Conservation (phyloP, 2,797 vertebrate genomes). For the Sebastes vulpes region DNA sequence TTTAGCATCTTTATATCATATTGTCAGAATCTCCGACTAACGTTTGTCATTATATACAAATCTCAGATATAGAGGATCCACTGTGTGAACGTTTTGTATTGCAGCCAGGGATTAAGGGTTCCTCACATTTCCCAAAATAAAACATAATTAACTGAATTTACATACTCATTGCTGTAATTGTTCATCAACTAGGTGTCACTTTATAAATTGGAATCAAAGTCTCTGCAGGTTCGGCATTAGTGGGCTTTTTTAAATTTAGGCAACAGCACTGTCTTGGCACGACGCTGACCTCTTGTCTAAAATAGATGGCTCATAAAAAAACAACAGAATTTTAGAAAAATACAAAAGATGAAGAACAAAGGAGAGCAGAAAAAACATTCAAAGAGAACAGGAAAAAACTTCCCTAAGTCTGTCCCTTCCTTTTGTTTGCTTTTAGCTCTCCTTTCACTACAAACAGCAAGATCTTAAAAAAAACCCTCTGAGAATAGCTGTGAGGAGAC, state of each 20-base stretch:
- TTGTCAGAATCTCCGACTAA: background rate
- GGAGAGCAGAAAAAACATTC: background rate
- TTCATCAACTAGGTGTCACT: background rate
- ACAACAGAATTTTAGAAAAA: background rate
- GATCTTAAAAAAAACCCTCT: background rate
- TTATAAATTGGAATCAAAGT: background rate
- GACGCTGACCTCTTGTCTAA: background rate
- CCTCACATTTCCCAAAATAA: conserved; percentile 3
- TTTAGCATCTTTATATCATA: background rate
- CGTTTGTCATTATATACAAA: background rate
- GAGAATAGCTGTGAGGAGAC: conserved; percentile 50
- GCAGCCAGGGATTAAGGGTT: background rate
- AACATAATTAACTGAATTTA: background rate
- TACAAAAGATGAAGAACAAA: background rate
- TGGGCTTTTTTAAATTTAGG: background rate
- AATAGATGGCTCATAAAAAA: background rate
- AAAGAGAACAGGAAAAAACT: conserved; percentile 8
- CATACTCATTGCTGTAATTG: background rate
- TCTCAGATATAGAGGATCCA: background rate
- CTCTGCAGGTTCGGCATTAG: background rate
- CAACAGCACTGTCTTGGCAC: background rate
- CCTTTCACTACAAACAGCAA: conserved; percentile 12
- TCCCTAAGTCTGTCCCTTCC: background rate
- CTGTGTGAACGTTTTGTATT: conserved; percentile 3
- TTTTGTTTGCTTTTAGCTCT: conserved; percentile 3